phyloP scores from a whole-genome alignment of 2,888 invertebrate species.

The Cantharis rufa region DNA sequence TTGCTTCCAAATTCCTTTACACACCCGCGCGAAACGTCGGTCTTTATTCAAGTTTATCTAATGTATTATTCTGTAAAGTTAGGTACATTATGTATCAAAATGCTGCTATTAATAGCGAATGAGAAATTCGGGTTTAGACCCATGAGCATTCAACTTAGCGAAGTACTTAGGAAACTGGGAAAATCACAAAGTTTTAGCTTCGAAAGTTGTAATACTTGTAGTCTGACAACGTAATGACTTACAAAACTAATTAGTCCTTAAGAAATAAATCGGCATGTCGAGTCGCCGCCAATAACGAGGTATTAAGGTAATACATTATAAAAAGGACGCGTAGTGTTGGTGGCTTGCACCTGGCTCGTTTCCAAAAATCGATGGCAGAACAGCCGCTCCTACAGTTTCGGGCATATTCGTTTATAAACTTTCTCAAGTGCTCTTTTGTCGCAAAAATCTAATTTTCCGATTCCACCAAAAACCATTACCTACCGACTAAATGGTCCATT shows the following conservation, averaged over 20 bases:
- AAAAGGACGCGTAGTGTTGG: neutral
- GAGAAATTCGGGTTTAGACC: neutral
- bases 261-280: neutral
- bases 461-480: neutral
- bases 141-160: neutral
- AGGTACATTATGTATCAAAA: neutral
- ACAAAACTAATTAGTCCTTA: neutral
- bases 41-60: neutral
- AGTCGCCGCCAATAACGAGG: neutral
- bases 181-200: neutral
- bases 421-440: neutral
- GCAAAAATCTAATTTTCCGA: neutral
- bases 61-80: neutral
- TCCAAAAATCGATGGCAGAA: neutral
- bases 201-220: neutral
- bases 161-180: neutral
- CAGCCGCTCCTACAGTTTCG: neutral
- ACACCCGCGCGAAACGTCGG: neutral
- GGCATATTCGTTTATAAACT: neutral
- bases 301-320: neutral
- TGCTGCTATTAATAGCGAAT: neutral
- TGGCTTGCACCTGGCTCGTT: neutral
- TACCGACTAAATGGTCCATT: neutral
- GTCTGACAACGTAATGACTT: neutral
- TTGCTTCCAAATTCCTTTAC: neutral